phyloP scores from a whole-genome alignment of 2,797 vertebrate species.

The Taeniopygia guttata region DNA sequence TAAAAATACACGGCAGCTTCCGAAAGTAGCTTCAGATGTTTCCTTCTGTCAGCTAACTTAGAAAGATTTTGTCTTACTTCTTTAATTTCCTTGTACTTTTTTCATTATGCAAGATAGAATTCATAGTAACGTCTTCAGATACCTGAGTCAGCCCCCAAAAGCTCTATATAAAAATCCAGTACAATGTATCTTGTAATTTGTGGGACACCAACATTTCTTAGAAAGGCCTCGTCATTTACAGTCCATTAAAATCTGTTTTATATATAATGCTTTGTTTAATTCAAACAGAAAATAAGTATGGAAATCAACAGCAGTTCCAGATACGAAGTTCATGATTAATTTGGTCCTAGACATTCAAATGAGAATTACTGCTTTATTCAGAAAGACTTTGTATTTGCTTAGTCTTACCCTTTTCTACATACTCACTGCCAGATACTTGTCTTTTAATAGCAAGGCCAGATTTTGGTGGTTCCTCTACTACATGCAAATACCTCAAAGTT shows the following conservation, averaged over 20 bases:
- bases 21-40: neutral
- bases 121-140: neutral
- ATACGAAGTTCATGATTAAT: neutral
- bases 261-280: neutral
- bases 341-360: neutral
- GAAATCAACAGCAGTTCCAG: neutral
- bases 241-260: neutral
- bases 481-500: neutral
- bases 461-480: neutral
- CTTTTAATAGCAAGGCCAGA: neutral
- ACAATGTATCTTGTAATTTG: neutral
- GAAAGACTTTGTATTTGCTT: neutral
- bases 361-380: neutral
- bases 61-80: neutral
- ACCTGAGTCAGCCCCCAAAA: neutral
- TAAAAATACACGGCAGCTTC: neutral
- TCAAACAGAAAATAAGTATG: neutral
- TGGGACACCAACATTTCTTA: neutral
- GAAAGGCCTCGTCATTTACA: neutral
- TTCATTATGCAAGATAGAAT: neutral
- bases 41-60: neutral
- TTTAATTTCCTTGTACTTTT: neutral
- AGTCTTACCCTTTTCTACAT: neutral
- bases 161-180: neutral
- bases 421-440: neutral